These are phyloP conservation scores for Falco cherrug DNA, from an alignment of 2,797 vertebrate genomes.

Conservation along the genomic window DNA sequence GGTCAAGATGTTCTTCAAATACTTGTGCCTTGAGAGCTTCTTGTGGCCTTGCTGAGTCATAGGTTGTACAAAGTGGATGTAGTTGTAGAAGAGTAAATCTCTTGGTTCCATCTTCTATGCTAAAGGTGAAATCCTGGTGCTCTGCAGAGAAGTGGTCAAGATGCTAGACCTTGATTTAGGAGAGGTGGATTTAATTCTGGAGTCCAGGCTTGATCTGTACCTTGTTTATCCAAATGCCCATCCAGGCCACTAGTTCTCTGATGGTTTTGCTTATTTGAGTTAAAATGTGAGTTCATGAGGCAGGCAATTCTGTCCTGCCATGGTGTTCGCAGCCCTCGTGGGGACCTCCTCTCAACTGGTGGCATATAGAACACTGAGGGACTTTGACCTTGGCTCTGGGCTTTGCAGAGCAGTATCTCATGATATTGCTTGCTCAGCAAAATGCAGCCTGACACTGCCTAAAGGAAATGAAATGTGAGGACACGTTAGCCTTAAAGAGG, in stretches of 20 bases:
- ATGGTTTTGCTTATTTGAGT: not conserved
- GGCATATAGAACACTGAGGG: fast-evolving
- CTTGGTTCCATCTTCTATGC: not conserved
- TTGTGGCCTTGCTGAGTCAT: not conserved
- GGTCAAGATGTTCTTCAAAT: not conserved
- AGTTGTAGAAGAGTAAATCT: not conserved
- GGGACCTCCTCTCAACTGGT: not conserved
- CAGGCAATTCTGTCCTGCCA: not conserved
- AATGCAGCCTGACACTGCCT: not conserved
- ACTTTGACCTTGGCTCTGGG: not conserved
- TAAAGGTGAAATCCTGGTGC: not conserved
- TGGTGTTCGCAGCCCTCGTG: fast-evolving
- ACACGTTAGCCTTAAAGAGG: not conserved
- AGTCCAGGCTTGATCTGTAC: not conserved
- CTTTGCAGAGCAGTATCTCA: not conserved
- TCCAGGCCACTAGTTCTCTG: not conserved
- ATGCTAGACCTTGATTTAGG: not conserved
- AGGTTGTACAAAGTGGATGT: not conserved
- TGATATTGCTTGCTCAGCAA: not conserved
- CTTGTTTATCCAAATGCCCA: not conserved
- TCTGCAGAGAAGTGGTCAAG: not conserved
- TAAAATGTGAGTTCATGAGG: not conserved
- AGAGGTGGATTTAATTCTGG: not conserved
- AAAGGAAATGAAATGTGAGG: not conserved
- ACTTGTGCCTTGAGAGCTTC: not conserved